These are phyloP conservation scores for Brachionus manjavacas DNA, from an alignment of 1,140 invertebrate genomes.

Conservation along the genomic window DNA sequence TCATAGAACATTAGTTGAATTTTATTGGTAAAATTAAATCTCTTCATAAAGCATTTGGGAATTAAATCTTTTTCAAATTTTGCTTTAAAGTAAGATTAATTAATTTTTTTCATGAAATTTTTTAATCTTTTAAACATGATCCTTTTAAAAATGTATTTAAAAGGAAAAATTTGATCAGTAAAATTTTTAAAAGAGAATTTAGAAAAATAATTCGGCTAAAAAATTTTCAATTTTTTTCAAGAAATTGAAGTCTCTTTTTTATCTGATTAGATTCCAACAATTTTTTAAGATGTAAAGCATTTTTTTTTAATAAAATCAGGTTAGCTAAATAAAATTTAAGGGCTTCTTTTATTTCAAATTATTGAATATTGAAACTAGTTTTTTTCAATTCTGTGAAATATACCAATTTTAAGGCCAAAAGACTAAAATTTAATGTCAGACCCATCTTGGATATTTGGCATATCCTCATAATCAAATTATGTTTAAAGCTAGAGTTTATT, in stretches of 20 bases:
- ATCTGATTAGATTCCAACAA: background rate
- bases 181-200: background rate
- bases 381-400: no score
- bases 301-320: background rate
- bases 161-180: background rate
- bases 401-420: no score
- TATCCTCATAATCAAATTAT: background rate
- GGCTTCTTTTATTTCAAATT: background rate
- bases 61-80: background rate
- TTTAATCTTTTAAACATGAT: constrained; percentile 7
- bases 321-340: background rate
- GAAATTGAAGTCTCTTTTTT: background rate
- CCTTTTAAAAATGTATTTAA: background rate
- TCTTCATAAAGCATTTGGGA: background rate
- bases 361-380: background rate
- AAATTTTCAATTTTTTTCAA: background rate
- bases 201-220: background rate
- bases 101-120: constrained; percentile 1
- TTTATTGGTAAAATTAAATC: background rate
- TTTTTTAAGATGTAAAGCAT: background rate
- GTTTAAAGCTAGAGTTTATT: background rate
- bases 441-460: background rate
- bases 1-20: background rate
- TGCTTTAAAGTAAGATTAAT: background rate
- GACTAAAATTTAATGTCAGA: no score